phyloP scores from a whole-genome alignment of 2,888 invertebrate genomes.

The Andrena minutula region DNA sequence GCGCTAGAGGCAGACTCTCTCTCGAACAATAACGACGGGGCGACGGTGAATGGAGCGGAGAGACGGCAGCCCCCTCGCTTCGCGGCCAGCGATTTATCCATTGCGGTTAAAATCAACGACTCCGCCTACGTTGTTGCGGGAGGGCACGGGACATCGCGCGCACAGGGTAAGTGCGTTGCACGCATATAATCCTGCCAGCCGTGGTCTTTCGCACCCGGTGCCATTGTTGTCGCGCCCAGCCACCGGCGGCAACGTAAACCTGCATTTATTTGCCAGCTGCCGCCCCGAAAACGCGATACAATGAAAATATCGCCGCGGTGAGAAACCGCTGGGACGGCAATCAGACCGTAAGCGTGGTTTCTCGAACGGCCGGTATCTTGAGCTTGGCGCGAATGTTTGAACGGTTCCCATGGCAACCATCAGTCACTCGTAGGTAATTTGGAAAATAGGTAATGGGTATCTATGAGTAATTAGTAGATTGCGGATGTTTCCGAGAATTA shows the following conservation, averaged over 20 bases:
- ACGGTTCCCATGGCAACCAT: background rate
- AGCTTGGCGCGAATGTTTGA: too few species aligned
- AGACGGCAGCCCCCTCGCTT: conserved; percentile 1
- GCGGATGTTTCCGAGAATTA: too few species aligned
- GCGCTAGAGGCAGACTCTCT: conserved; percentile 6
- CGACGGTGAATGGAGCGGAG: conserved; percentile 35
- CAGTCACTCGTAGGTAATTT: too few species aligned
- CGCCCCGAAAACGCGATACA: conserved; percentile 39
- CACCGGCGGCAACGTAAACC: conserved; percentile 50
- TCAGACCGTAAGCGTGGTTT: background rate
- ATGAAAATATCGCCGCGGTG: conserved; percentile 30
- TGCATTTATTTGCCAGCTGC: conserved; percentile 63
- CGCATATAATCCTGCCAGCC: conserved; percentile 29
- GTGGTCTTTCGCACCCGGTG: conserved; percentile 57
- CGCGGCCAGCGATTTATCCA: conserved; percentile 53
- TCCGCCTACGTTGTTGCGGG: conserved; percentile 57
- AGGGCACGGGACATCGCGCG: conserved; percentile 34
- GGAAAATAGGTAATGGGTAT: too few species aligned
- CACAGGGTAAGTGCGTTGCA: conserved; percentile 39
- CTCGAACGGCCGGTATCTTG: background rate
- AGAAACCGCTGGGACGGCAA: conserved; percentile 6
- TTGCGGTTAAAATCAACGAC: conserved; percentile 63
- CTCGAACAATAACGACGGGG: conserved; percentile 53
- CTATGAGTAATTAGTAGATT: too few species aligned
- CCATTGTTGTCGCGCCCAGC: conserved; percentile 39